Base-by-base conservation (phyloP, 2,888 invertebrate genomes). In the Lithodes maja region DNA sequence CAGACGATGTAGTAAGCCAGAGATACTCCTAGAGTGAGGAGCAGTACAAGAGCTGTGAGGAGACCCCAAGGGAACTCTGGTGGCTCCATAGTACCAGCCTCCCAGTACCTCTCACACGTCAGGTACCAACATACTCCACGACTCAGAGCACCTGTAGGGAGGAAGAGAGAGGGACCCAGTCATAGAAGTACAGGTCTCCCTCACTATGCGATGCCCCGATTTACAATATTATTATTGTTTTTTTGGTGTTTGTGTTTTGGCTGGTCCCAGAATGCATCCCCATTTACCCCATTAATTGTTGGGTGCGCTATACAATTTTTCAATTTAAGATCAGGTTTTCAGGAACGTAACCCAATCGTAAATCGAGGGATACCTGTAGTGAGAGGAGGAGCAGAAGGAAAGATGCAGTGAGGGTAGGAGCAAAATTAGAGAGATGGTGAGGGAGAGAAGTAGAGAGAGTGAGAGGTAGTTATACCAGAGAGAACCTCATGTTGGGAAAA, bases 101-200 rank as follows among this genome's bases (percentile, higher is more conserved):
- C 97, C 97, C 98, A 98, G 94, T 97, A 98, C 91, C 97, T 96
- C 93, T 98, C 97, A 93, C 98, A 98, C 92, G 97, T 97, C 93
- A 98, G 94, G 94, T 97, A 98, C 96, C 98, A 98, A 94, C 98
- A 98, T 77, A 98, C 96, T 1, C 97, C 97, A 93, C 97, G 96
- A 94, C 97, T 97, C 94, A 98, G 95, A 94, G 97, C 97, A 93
- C 97, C 98, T 98, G 94, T 33, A 2, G 49, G 3, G 17, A 75
- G 9, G 53, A 75, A 33, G 49, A 71, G 33, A 33, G 33, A 33
- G 33, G 33, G 33, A 33, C 33, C 33, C 33, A 33, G 33, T 61
- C 61, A 61, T 61, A 33, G 61, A 61, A 7, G 12, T 61, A 12
- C 61, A 61, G 61, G 12, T 61, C 61, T 61, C 61, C 12, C 12